Evolutionary conservation across 2,888 invertebrate species (phyloP), one percentile per base, ranked within the genome.

Genomic region (Synergus laeviventris): DNA sequence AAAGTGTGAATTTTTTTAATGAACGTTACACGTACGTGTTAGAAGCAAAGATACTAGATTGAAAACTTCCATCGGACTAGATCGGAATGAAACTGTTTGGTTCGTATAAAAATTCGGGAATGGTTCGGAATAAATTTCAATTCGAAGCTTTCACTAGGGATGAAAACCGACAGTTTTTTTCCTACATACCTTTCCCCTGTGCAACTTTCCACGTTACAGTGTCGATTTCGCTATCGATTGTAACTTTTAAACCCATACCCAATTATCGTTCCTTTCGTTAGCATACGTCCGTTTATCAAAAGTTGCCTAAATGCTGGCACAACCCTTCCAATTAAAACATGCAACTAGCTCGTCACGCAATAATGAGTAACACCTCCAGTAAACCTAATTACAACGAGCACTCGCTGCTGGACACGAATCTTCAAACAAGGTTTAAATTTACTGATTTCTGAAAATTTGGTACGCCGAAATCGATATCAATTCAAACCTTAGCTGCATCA

Each of bases 321-420:
- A 82, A 83, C 84, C 82, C 83, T 82, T 80, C 81, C 85, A 86
- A 86, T 87, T 87, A 86, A 86, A 87, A 87, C 84, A 82, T 83
- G 83, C 85, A 81, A 82, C 84, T 83, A 82, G 79, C 81, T 75
- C 81, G 87, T 87, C 87, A 86, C 86, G 86, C 87, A 83, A 87
- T 83, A 81, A 74, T 80, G 74, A 77, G 76, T 78, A 82, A 84
- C 84, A 81, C 82, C 81, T 83, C 76, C 79, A 77, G 81, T 81
- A 84, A 84, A 86, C 85, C 84, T 81, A 86, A 87, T 87, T 87
- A 86, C 81, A 83, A 82, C 76, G 77, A 77, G 75, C 79, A 49
- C 66, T 78, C 73, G 42, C 74, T 60, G 18, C 56, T 11, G 49
- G 24, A 38, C 11, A 36, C 45, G 21, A 62, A 38, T 74, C 60